phyloP scores from a whole-genome alignment of 1,140 invertebrate species.

The Tetragnatha versicolor region DNA sequence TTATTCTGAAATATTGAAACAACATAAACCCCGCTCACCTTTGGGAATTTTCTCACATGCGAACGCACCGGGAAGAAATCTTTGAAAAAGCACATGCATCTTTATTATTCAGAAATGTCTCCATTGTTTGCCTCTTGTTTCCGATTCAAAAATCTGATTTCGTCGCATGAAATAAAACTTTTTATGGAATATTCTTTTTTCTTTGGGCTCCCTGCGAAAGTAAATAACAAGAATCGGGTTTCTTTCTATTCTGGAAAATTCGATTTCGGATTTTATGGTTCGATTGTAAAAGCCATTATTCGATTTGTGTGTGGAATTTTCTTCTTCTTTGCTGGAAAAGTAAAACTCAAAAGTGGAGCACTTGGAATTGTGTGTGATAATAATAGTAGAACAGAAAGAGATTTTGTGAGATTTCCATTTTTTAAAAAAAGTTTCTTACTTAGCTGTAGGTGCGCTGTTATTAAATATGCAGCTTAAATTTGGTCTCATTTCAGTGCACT shows the following conservation, averaged over 20 bases:
- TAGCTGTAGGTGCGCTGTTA: too few relatives aligned
- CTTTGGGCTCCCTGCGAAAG: too few relatives aligned
- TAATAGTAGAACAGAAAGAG: too few relatives aligned
- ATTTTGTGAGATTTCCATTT: too few relatives aligned
- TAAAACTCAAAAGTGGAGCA: neutral
- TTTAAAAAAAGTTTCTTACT: too few relatives aligned
- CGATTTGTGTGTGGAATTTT: neutral
- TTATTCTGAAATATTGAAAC: slow-evolving; percentile 23
- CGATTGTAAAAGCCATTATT: slow-evolving; percentile 21
- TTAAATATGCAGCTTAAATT: too few relatives aligned
- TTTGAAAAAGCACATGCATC: neutral
- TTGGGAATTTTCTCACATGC: neutral
- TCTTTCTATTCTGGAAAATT: neutral
- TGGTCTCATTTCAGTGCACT: too few relatives aligned
- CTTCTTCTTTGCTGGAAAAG: neutral
- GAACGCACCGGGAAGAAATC: neutral
- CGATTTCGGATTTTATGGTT: slow-evolving; percentile 17
- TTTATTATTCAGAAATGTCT: slow-evolving; percentile 39
- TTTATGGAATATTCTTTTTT: neutral
- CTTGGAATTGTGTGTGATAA: too few relatives aligned
- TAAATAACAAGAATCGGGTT: slow-evolving; percentile 10
- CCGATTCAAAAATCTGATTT: slow-evolving; percentile 14
- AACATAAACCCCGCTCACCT: neutral
- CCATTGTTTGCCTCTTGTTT: neutral
- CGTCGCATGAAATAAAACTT: slow-evolving; percentile 28